These are phyloP conservation scores for Alcedo atthis DNA, from an alignment of 2,797 vertebrate genomes.

Conservation along the genomic window DNA sequence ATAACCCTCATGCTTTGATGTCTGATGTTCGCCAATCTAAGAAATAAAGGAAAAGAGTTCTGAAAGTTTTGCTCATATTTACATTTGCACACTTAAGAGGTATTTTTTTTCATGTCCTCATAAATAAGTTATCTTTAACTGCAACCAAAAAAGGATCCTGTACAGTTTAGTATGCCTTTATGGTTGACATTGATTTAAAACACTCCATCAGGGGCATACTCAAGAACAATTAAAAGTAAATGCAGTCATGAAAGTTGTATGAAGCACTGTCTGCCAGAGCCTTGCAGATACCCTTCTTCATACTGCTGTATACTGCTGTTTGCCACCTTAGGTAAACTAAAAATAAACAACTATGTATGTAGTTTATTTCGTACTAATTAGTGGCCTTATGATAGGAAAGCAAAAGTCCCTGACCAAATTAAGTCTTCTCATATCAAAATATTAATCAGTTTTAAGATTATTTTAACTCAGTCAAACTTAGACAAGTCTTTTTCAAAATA, in stretches of 20 bases:
- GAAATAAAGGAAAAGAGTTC: background rate
- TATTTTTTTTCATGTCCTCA: background rate
- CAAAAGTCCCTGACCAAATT: background rate
- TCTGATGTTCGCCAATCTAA: background rate
- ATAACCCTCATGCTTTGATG: background rate
- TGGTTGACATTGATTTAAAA: conserved; percentile 52
- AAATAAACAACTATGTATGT: background rate
- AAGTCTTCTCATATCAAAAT: background rate
- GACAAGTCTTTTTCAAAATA: background rate
- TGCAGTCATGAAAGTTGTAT: conserved; percentile 54
- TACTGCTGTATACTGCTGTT: background rate
- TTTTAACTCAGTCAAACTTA: background rate
- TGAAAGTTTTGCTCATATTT: conserved; percentile 27
- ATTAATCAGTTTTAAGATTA: background rate
- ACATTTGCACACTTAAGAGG: background rate
- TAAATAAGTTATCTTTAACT: conserved; percentile 59
- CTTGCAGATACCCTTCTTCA: background rate
- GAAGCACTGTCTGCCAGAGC: conserved; percentile 33
- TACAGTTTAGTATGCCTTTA: conserved; percentile 49
- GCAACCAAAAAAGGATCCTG: conserved; percentile 18
- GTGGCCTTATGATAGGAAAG: background rate
- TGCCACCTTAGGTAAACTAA: background rate
- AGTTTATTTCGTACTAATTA: background rate
- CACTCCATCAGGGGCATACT: conserved; percentile 21
- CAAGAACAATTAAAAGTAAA: conserved; percentile 54